phyloP scores from a whole-genome alignment of 2,797 vertebrate species.

The Trematomus bernacchii region DNA sequence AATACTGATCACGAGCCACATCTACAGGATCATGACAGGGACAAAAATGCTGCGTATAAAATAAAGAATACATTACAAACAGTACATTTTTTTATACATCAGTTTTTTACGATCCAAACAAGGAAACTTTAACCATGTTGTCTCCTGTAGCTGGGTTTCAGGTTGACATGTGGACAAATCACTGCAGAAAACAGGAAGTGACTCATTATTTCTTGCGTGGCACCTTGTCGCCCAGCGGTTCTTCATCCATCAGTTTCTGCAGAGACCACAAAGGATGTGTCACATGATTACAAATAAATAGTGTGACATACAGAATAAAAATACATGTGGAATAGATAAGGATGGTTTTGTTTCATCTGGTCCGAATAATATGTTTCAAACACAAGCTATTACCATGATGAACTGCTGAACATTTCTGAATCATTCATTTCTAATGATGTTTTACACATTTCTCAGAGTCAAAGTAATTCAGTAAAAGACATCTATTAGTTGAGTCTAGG shows the following conservation, averaged over 20 bases:
- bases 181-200: constrained; percentile 15
- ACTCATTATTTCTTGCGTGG: constrained; percentile 80
- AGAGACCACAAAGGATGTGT: constrained; percentile 14
- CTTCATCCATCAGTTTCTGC: constrained; percentile 85
- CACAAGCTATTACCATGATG: not conserved
- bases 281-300: not conserved
- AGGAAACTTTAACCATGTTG: not conserved
- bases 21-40: not conserved
- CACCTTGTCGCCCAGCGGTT: constrained; percentile 85
- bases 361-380: not conserved
- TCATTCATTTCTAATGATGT: too few species aligned
- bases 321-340: not conserved
- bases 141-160: not conserved
- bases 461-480: not conserved
- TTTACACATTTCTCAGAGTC: not conserved
- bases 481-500: not conserved
- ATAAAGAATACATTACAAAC: not conserved
- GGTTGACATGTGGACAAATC: not conserved
- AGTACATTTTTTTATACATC: not conserved
- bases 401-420: not conserved
- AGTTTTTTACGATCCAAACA: not conserved
- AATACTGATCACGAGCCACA: not conserved
- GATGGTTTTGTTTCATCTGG: not conserved
- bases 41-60: not conserved
- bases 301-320: not conserved